Base-by-base conservation (phyloP, 2,888 invertebrate species). In the Cerceris rybyensis region DNA sequence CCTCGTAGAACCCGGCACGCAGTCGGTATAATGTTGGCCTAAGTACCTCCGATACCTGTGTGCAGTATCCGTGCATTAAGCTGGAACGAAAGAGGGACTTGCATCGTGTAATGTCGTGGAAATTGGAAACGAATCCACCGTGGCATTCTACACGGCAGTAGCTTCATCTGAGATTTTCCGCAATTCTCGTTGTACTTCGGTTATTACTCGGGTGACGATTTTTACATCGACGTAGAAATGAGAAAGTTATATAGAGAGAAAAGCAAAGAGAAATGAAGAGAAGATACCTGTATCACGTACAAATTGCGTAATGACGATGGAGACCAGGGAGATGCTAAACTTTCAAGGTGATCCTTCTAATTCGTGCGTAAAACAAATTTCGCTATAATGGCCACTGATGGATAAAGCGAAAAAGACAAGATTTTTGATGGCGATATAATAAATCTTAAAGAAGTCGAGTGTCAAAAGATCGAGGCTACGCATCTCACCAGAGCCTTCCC, bases 1-100 rank as follows among this genome's bases (percentile, higher is more conserved):
- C 74, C 75, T 72, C 71, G 75, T 65, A 68, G 66, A 70, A 78
- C 76, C 76, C 61, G 84, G 77, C 78, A 77, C 77, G 82, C 84
- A 78, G 75, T 63, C 75, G 59, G 59, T 77, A 77, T 77, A 75
- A 84, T 77, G 58, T 63, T 52, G 73, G 67, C 65, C 74, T 72
- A 81, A 83, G 78, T 82, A 78, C 77, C 80, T 17, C 28, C 28
- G 54, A 58, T 54, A 60, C 68, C 65, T 60, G 80, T 74, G 67
- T 63, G 57, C 64, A 59, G 50, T 49, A 60, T 72, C 55, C 64
- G 42, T 43, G 65, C 65, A 64, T 60, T 60, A 64, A 59, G 14
- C 60, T 52, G 55, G 59, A 52, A 16, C 8, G 67, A 42, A 46
- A n/a, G 49, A 28, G 68, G 42, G 71, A 64, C 42, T 14, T 59